Evolutionary conservation across 1,140 invertebrate genomes (phyloP).

Genomic region (Ctenoplectra terminalis): DNA sequence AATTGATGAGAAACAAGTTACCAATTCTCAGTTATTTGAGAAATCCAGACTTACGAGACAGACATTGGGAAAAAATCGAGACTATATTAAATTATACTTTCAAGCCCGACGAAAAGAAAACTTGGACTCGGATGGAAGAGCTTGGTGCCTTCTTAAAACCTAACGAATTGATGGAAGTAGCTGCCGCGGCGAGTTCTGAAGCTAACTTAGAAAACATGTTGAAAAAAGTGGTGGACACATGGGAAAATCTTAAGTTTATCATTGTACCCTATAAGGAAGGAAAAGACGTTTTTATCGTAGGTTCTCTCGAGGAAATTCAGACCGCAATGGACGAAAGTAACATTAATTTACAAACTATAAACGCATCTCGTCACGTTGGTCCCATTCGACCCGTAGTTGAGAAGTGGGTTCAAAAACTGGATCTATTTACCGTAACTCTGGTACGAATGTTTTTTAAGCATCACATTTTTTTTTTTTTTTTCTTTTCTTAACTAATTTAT

Average conservation of each 20-base stretch:
- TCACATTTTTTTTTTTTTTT: too few relatives aligned
- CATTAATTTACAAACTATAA: constrained; percentile 93
- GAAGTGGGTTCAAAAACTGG: constrained; percentile 89
- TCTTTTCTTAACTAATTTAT: not conserved
- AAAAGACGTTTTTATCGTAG: constrained; percentile 92
- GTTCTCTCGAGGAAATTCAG: constrained; percentile 92
- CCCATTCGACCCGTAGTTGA: constrained; percentile 91
- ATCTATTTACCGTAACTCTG: constrained; percentile 89
- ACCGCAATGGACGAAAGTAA: constrained; percentile 91
- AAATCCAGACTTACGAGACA: constrained; percentile 88
- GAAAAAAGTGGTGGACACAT: constrained; percentile 92
- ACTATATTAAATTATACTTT: constrained; percentile 88
- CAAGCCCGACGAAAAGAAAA: constrained; percentile 86
- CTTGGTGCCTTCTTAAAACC: constrained; percentile 88
- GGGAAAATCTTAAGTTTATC: constrained; percentile 90
- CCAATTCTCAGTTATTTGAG: constrained; percentile 89
- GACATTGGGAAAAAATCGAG: constrained; percentile 93
- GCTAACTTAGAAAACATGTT: constrained; percentile 90
- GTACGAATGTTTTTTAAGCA: constrained; percentile 79
- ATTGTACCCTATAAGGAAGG: constrained; percentile 90
- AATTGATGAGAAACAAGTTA: constrained; percentile 90
- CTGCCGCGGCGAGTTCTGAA: constrained; percentile 93
- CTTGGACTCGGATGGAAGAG: constrained; percentile 87
- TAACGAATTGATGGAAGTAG: constrained; percentile 91
- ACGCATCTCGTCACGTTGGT: constrained; percentile 91